Conservation (phyloP, 2,113 vertebrate genomes). For the Daubentonia madagascariensis region DNA sequence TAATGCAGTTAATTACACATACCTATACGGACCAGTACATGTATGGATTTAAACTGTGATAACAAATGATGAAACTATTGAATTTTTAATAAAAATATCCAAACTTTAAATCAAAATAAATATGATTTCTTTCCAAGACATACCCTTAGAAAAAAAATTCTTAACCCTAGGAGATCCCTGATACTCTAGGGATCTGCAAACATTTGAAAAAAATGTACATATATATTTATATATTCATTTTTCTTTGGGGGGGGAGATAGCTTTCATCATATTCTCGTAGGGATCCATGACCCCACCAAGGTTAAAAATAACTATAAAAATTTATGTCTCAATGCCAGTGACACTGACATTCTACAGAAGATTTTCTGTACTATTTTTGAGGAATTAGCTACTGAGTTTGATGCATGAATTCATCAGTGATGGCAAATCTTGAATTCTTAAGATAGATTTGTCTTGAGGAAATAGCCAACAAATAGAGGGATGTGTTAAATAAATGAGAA, state of each 20-base stretch:
- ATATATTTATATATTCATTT: neutral
- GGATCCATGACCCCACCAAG: neutral
- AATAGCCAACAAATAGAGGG: neutral
- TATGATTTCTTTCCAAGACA: neutral
- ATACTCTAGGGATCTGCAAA: neutral
- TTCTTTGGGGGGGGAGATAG: neutral
- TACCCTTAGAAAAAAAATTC: neutral
- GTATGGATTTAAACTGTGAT: neutral
- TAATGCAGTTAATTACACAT: neutral
- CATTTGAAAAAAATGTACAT: neutral
- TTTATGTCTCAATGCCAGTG: neutral
- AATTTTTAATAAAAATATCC: conserved; percentile 20
- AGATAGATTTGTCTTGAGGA: neutral
- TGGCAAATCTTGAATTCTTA: neutral
- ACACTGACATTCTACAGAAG: neutral
- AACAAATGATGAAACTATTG: neutral
- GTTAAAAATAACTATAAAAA: conserved; percentile 19
- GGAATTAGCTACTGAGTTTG: neutral
- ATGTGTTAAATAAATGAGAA: neutral
- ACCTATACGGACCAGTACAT: neutral
- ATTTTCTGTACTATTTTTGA: neutral
- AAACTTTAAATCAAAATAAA: conserved; percentile 14
- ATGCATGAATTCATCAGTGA: neutral
- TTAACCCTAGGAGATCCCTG: neutral
- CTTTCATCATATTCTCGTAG: neutral